Evolutionary conservation across 2,113 vertebrate genomes (phyloP).

Genomic region (Sinocyclocheilus rhinocerous): DNA sequence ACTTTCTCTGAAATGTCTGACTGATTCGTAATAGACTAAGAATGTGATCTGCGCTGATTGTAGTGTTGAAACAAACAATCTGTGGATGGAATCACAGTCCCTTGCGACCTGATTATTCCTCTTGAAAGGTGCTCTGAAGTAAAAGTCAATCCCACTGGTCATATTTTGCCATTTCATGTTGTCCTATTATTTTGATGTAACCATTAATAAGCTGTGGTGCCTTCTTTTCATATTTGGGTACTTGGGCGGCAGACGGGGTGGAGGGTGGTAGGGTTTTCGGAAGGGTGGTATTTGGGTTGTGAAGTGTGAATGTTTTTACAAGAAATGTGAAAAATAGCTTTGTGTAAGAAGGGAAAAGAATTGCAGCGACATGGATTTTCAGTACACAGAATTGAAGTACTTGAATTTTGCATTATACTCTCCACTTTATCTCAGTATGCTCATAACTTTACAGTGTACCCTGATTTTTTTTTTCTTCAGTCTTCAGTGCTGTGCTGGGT

Average conservation of each 20-base stretch:
- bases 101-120: conserved; percentile 34
- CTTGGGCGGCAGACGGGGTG: conserved; percentile 51
- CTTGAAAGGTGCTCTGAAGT: background rate
- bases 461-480: conserved; percentile 41
- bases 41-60: conserved; percentile 14
- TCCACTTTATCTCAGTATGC: conserved; percentile 60
- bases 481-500: conserved; percentile 58
- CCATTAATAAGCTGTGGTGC: conserved; percentile 81
- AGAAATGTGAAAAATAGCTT: conserved; percentile 66
- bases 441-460: conserved; percentile 58
- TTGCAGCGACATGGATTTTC: conserved; percentile 47
- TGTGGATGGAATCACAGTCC: conserved; percentile 15
- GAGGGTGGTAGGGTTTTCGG: conserved; percentile 38
- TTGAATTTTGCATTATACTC: conserved; percentile 57
- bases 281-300: conserved; percentile 40
- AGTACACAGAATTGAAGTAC: conserved; percentile 57
- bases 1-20: conserved; percentile 21
- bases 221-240: conserved; percentile 79
- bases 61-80: conserved; percentile 24
- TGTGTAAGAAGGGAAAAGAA: conserved; percentile 53
- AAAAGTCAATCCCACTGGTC: conserved; percentile 29
- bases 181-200: conserved; percentile 66
- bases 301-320: conserved; percentile 75
- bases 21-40: conserved; percentile 18
- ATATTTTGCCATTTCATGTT: conserved; percentile 7